Evolutionary conservation across 2,888 invertebrate genomes (phyloP), one percentile per base, ranked within the genome.

Genomic region (Linnaemya vulpina): DNA sequence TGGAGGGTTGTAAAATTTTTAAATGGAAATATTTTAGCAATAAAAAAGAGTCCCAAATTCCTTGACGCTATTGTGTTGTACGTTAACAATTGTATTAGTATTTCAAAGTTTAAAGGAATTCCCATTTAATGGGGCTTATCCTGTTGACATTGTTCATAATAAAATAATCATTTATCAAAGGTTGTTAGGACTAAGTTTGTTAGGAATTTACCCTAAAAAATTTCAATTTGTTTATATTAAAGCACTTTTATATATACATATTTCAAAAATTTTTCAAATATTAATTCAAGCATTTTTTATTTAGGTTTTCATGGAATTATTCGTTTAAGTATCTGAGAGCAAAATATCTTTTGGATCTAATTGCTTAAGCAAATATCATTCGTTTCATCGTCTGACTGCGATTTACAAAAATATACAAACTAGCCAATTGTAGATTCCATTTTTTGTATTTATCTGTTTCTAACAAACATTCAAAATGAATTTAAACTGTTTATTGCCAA

Each of bases 401-500:
- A 17, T 3, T 7, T 3, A 20, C 9, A 4, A 35, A 60, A 4
- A n/a, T 35, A 35, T 60, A 60, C 35, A 60, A 15, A 35, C n/a
- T 58, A 58, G 35, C 17, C 30, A 60, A 38, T 38, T 15, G 35
- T 30, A 35, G 60, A 60, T 10, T 17, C 3, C 10, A 60, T 38
- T 38, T 51, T 25, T 53, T 22, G 22, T 13, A 40, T 13, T 40
- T 40, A 1, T 51, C 1, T 38, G 17, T 13, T 25, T 43, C 30
- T 49, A n/a, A 11, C 1, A 55, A 51, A 40, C 40, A 70, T 22
- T 40, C 38, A 11, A 60, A 62, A 17, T 65, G 13, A 55, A 46
- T 55, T 53, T 55, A 30, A 65, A 55, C 49, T 51, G 35, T 63
- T 53, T 51, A 10, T 17, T 11, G 25, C 17, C 13, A 20, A 65